Base-by-base conservation (phyloP, 2,888 invertebrate genomes). In the Lasioglossum calceatum region DNA sequence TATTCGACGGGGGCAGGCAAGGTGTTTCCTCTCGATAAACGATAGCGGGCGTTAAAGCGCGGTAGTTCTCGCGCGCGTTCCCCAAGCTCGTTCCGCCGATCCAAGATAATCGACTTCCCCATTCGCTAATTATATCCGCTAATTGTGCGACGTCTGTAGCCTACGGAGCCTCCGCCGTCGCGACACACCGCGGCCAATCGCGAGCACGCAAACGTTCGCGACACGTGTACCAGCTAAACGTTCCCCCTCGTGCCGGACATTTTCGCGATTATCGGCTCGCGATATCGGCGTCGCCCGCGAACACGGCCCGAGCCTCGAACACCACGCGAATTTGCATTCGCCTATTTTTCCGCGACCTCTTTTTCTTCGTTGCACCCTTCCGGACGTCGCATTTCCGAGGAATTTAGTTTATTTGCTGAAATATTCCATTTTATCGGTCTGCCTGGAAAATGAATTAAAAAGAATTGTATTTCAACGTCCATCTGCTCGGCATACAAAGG, bases 261-360 rank as follows among this genome's bases (percentile, higher is more conserved):
- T 92, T 90, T 85, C 91, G 88, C 90, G 91, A 92, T 92, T 93
- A 93, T 93, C 93, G 84, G 71, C 54, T 75, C 84, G 80, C 85
- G 85, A 91, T 92, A 93, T 93, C 92, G 89, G 76, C 83, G 42
- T 87, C 84, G 86, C 77, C 79, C 73, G 72, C 76, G 82, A 77
- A 67, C 23, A 64, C 32, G 32, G 5, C 42, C 16, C 71, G 44
- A 32, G 42, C 36, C 36, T 27, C 58, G 14, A 54, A 8, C 47
- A 5, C 36, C 27, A 39, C 23, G 50, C 42, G 70, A 84, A 79
- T 85, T 80, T 80, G 27, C 77, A 71, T 61, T 79, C n/a, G 19
- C 16, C 44, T 70, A 47, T 64, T 77, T 77, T 36, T 23, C 50
- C 19, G 10, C 10, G 16, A 39, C 42, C 16, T 19, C 42, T 5